phyloP scores from a whole-genome alignment of 2,113 vertebrate genomes.

The Muntiacus muntjak region DNA sequence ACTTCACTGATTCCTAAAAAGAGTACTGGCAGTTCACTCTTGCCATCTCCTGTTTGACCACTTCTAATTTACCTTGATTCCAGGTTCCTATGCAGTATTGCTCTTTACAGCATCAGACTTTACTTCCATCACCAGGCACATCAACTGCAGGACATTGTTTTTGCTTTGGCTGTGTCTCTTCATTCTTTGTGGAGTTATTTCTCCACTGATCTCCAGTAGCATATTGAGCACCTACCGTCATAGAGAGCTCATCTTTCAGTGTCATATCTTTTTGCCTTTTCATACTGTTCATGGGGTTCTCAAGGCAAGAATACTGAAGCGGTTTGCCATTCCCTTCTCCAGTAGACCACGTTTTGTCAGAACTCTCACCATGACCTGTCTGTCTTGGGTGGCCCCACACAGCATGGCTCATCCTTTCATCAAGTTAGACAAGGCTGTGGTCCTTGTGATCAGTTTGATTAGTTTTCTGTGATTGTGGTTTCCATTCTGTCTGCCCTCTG shows the following conservation, averaged over 20 bases:
- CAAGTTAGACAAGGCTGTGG: neutral
- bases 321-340: neutral
- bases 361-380: neutral
- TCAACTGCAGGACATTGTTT: neutral
- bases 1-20: neutral
- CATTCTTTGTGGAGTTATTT: neutral
- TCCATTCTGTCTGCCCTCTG: neutral
- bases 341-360: neutral
- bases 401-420: neutral
- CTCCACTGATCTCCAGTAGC: neutral
- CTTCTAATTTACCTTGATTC: neutral
- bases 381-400: rapidly evolving
- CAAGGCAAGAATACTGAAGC: neutral
- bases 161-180: neutral
- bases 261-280: neutral
- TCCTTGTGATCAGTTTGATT: neutral
- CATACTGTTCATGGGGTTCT: neutral
- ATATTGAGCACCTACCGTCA: neutral
- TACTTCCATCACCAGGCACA: neutral
- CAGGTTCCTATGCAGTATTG: neutral
- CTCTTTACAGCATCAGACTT: neutral
- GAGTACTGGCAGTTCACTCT: neutral
- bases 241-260: neutral
- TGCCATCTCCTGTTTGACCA: neutral
- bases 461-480: neutral